Base-by-base conservation (phyloP, 2,113 vertebrate genomes). In the Caloenas nicobarica region DNA sequence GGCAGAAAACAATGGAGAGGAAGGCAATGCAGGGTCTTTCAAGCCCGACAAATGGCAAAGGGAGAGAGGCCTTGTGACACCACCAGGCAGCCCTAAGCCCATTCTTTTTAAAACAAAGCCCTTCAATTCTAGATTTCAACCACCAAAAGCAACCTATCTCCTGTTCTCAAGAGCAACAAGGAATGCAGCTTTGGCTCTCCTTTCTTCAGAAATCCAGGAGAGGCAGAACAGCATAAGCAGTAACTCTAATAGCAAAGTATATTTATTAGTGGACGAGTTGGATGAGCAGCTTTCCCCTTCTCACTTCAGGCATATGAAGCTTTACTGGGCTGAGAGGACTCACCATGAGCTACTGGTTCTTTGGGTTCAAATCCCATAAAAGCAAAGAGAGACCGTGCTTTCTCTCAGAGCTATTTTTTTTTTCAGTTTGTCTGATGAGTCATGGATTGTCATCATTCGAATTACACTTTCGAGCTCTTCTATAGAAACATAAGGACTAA, bases 401-500 rank as follows among this genome's bases (percentile, higher is more conserved):
- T 77, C 42, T n/a, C 51, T 57, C 69, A 79, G 38, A 84, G 73
- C 5, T 62, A 3, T 28, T 79, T 60, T 82, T 86, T 56, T 76
- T 46, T 46, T 46, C 18, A 86, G 64, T 77, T 81, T 84, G 61
- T 62, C 65, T 95, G 88, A 88, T 96, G 93, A 96, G 48, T 93
- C 95, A 96, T 65, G 44, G 73, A 76, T 79, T 86, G 86, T 79
- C 86, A 95, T 74, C 34, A 88, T 83, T 68, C 91, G 77, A 92
- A 89, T 92, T 92, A 86, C 51, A 90, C 48, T 91, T 86, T 94
- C 70, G 80, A 91, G 87, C 76, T 88, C 72, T 76, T 93, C 76
- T 93, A 58, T 76, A 94, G 76, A 95, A 94, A 91, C 58, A 68
- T 53, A 61, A 65, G 24, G 50, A 77, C 93, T 96, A 96, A 96